phyloP scores from a whole-genome alignment of 2,113 vertebrate species.

The Glaucomys volans region DNA sequence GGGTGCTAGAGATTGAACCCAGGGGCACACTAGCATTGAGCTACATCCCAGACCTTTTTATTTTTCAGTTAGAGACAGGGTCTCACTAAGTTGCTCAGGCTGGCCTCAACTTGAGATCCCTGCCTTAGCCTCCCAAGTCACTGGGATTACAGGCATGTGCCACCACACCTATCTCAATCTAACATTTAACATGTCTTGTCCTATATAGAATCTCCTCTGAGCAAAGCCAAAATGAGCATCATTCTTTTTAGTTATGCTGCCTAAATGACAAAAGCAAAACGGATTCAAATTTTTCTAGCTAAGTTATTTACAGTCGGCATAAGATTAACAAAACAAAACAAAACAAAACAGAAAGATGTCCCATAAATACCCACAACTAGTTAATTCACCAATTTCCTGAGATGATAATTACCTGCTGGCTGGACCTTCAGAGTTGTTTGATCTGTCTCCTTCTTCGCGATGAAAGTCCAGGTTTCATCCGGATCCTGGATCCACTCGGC shows the following conservation, averaged over 20 bases:
- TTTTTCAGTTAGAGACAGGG: too few relatives aligned
- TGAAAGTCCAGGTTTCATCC: slow-evolving; percentile 90
- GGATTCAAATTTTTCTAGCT: not conserved
- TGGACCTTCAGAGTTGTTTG: slow-evolving; percentile 60
- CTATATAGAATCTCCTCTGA: not conserved
- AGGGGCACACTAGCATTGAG: too few relatives aligned
- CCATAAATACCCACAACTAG: not conserved
- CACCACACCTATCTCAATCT: not conserved
- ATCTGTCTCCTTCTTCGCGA: slow-evolving; percentile 85
- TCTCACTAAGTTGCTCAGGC: too few relatives aligned
- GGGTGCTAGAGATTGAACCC: too few relatives aligned
- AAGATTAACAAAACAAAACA: not conserved
- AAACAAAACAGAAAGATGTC: not conserved
- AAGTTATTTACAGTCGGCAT: not conserved
- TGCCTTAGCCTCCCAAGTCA: too few relatives aligned
- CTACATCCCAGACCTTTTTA: too few relatives aligned
- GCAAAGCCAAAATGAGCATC: not conserved
- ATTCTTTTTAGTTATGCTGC: not conserved
- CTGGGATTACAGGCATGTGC: too few relatives aligned
- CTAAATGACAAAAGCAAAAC: not conserved
- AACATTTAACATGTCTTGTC: not conserved
- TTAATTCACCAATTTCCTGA: not conserved
- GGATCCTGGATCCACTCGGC: slow-evolving; percentile 95
- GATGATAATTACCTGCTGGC: slow-evolving; percentile 79
- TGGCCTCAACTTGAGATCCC: too few relatives aligned